Conservation (phyloP, 2,888 invertebrate genomes). For the Cremastinae sp. region DNA sequence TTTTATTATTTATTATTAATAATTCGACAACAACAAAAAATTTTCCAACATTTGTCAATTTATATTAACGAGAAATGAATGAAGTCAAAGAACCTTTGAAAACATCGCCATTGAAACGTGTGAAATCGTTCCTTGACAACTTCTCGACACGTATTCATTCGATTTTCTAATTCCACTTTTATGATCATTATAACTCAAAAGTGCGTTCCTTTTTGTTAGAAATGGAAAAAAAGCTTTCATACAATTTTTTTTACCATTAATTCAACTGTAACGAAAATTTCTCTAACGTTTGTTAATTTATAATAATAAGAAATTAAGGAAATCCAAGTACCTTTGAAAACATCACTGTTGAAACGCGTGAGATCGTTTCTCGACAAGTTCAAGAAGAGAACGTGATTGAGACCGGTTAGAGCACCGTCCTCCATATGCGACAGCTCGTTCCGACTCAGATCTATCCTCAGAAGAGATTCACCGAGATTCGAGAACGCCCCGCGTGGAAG, state of each 20-base stretch:
- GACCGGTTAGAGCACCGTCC: conserved; percentile 87
- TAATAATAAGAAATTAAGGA: background rate
- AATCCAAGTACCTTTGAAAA: conserved; percentile 83
- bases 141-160: conserved; percentile 9
- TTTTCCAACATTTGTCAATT: no score
- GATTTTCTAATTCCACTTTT: background rate
- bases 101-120: no score
- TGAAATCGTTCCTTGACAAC: background rate
- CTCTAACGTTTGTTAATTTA: background rate
- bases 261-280: no score
- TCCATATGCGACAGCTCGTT: conserved; percentile 90
- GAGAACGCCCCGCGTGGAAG: conserved; percentile 85
- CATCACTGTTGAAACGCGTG: conserved; percentile 90
- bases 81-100: no score
- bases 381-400: conserved; percentile 85
- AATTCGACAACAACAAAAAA: no score
- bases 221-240: background rate
- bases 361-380: conserved; percentile 90
- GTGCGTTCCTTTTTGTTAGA: background rate
- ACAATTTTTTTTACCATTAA: background rate
- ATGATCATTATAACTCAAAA: no score
- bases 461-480: conserved; percentile 81
- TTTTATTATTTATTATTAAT: background rate
- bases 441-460: conserved; percentile 89
- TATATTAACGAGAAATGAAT: no score